phyloP scores from a whole-genome alignment of 1,140 invertebrate species.

The Neomicropteryx cornuta region DNA sequence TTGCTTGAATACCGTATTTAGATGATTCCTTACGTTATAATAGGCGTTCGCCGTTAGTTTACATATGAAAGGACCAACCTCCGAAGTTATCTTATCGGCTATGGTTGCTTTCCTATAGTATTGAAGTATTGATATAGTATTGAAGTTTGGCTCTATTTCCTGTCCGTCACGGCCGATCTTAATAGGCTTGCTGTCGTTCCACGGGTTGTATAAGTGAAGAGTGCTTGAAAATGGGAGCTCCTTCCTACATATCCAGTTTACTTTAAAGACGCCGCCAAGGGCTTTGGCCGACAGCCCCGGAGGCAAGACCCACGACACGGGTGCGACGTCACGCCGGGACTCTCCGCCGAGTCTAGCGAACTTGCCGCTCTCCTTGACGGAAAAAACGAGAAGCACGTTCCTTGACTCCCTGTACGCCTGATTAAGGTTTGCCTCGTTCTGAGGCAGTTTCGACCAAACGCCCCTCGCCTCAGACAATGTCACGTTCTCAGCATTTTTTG shows the following conservation, averaged over 20 bases:
- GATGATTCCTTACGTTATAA: conserved; percentile 75
- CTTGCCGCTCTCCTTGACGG: conserved; percentile 94
- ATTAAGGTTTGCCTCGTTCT: conserved; percentile 94
- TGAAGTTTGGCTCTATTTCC: conserved; percentile 92
- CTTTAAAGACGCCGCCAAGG: conserved; percentile 88
- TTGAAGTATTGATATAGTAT: too few species aligned
- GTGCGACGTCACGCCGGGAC: conserved; percentile 77
- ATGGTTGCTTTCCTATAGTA: too few species aligned
- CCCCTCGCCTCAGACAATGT: conserved; percentile 88
- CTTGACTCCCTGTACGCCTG: conserved; percentile 84
- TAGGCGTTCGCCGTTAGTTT: conserved; percentile 81
- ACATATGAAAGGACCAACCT: conserved; percentile 89
- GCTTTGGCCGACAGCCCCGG: conserved; percentile 86
- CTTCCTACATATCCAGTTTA: conserved; percentile 94
- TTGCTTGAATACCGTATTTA: too few species aligned
- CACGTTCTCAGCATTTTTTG: conserved; percentile 95
- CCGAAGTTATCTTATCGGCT: conserved; percentile 88
- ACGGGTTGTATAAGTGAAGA: conserved; percentile 89
- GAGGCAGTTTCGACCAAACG: conserved; percentile 94
- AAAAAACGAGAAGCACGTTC: conserved; percentile 94
- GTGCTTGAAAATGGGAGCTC: conserved; percentile 89
- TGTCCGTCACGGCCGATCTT: conserved; percentile 98
- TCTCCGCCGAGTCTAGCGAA: conserved; percentile 80
- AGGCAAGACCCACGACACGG: conserved; percentile 93
- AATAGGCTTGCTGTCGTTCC: conserved; percentile 97